Base-by-base conservation (phyloP, 2,888 invertebrate genomes). In the Andrena praecox region DNA sequence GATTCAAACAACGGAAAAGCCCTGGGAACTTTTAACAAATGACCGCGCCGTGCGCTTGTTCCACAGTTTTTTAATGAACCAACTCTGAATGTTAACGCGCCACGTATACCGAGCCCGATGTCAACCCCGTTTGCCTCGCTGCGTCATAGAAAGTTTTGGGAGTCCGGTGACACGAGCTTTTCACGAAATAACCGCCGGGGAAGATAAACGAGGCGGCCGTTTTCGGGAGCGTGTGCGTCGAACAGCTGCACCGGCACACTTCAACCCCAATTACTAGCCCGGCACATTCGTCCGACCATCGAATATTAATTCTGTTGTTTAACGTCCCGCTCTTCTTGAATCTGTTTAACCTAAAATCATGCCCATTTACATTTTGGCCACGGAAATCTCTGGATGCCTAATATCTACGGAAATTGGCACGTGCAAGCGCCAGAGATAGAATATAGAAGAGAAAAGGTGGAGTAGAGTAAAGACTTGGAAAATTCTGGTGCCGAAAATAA, bases 1-100 rank as follows among this genome's bases (percentile, higher is more conserved):
- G 80, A 80, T 79, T 80, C 71, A 78, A 80, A 67, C 79, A 78
- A 67, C 79, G 62, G 56, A 62, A 54, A 60, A 75, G 56, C 67
- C 56, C 67, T 20, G 79, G 48, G 72, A 80, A 80, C 80, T 72
- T 80, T 80, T 80, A 79, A 80, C 80, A 80, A 80, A 80, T 72
- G 80, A 80, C 72, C 67, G 72, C 54, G 71, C 62, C 63, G 62
- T 42, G 56, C 54, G 72, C 80, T 72, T 80, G 80, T 80, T 80
- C 67, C 80, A 50, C 48, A 72, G 62, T 72, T 80, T 80, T 80
- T 80, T 79, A 80, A 80, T 79, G 80, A 72, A 80, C 80, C 80
- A 72, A 72, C 80, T 72, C 78, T 54, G 52, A 56, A 80, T 79
- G 80, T 79, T 79, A 80, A 80, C 71, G 80, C 79, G 78, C 33